phyloP scores from a whole-genome alignment of 2,797 vertebrate species.

The Capromys pilorides region DNA sequence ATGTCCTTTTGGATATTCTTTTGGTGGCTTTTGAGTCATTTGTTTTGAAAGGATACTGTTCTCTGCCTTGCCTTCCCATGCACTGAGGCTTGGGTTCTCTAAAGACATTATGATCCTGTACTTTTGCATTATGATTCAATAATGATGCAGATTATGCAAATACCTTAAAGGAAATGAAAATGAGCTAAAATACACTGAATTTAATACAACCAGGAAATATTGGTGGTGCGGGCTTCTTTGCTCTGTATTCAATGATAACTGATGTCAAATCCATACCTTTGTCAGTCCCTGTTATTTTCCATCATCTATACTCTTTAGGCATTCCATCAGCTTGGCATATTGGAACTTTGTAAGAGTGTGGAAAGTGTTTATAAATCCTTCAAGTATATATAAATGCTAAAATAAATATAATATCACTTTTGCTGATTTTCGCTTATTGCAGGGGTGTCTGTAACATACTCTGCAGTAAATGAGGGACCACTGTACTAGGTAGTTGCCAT shows the following conservation, averaged over 20 bases:
- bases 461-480: too few relatives aligned
- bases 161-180: neutral
- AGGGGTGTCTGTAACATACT: too few relatives aligned
- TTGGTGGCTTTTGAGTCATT: neutral
- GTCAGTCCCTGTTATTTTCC: too few relatives aligned
- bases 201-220: conserved; percentile 27
- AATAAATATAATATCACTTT: too few relatives aligned
- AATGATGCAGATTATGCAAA: neutral
- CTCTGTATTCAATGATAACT: neutral
- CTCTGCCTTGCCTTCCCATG: neutral
- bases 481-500: neutral
- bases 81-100: neutral
- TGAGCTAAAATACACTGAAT: neutral
- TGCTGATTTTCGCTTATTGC: too few relatives aligned
- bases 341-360: too few relatives aligned
- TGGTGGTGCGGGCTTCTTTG: neutral
- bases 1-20: conserved; percentile 21
- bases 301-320: too few relatives aligned
- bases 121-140: neutral
- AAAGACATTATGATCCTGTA: neutral
- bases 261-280: too few relatives aligned
- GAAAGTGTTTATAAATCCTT: too few relatives aligned
- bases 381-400: too few relatives aligned
- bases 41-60: neutral
- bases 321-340: too few relatives aligned